Conservation (phyloP, 1,140 invertebrate species). For the Vollenhovia emeryi region DNA sequence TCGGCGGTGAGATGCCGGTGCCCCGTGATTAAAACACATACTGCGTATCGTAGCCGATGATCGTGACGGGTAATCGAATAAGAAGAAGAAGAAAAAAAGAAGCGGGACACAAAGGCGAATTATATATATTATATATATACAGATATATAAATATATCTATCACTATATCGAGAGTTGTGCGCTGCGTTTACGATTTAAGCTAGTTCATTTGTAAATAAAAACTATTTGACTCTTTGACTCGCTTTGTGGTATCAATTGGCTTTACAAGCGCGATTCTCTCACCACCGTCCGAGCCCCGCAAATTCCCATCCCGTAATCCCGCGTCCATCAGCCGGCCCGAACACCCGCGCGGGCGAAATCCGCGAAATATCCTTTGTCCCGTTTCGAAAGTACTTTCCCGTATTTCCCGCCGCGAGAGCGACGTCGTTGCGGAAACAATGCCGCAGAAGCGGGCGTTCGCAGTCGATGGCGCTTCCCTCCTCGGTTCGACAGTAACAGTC, state of each 20-base stretch:
- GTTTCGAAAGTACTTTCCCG: background rate
- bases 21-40: conserved; percentile 12
- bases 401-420: background rate
- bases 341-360: background rate
- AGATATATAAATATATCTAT: conserved; percentile 70
- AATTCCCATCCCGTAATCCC: background rate
- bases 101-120: conserved; percentile 68
- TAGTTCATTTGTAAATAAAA: conserved; percentile 85
- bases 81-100: conserved; percentile 59
- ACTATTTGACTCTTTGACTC: conserved; percentile 84
- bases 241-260: background rate
- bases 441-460: background rate
- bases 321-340: background rate
- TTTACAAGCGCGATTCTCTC: background rate
- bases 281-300: background rate
- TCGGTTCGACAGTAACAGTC: background rate
- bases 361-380: background rate
- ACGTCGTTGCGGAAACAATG: background rate
- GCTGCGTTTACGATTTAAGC: conserved; percentile 83
- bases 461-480: background rate
- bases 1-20: background rate
- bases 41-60: conserved; percentile 74
- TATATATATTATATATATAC: conserved; percentile 76
- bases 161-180: conserved; percentile 82
- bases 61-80: conserved; percentile 75